A percentile compares a stretch with the other conserved stretches of the same genome.
phyloP scores from a whole-genome alignment of 2,797 vertebrate species.

The Coluber constrictor region DNA sequence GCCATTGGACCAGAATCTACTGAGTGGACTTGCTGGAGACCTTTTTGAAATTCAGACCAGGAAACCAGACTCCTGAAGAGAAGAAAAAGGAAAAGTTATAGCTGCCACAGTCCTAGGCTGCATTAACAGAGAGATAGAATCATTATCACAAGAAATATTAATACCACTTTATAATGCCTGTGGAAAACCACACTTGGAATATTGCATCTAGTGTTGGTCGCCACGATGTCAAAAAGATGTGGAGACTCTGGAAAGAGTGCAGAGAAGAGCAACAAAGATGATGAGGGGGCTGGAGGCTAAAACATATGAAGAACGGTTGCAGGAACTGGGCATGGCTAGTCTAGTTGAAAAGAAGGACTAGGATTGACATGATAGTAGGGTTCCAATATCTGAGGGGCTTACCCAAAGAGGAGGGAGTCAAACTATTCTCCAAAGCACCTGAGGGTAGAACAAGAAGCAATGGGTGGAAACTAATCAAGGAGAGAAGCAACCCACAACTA shows the following conservation, averaged over 20 bases:
- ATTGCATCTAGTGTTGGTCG: neutral
- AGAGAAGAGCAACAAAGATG: neutral
- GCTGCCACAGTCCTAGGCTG: neutral
- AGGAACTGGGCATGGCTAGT: neutral
- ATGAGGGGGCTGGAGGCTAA: neutral
- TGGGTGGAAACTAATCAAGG: neutral
- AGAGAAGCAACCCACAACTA: neutral
- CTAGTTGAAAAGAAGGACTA: rapidly evolving
- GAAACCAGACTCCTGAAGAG: constrained; percentile 77
- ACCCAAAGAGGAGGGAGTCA: neutral
- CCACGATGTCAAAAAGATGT: too few species aligned
- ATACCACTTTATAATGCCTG: neutral
- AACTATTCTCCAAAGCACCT: neutral
- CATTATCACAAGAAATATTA: neutral
- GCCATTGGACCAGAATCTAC: constrained; percentile 79
- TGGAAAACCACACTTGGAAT: neutral
- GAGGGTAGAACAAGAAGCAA: neutral
- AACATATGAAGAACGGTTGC: neutral
- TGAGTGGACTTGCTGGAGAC: constrained; percentile 69
- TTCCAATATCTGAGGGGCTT: neutral
- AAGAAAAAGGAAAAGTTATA: neutral
- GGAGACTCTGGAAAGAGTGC: neutral
- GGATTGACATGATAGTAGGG: neutral
- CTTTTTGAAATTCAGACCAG: constrained; percentile 77
- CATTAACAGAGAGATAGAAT: neutral